Evolutionary conservation across 2,888 invertebrate genomes (phyloP).

Genomic region (Pycnomerus fuliginosus): DNA sequence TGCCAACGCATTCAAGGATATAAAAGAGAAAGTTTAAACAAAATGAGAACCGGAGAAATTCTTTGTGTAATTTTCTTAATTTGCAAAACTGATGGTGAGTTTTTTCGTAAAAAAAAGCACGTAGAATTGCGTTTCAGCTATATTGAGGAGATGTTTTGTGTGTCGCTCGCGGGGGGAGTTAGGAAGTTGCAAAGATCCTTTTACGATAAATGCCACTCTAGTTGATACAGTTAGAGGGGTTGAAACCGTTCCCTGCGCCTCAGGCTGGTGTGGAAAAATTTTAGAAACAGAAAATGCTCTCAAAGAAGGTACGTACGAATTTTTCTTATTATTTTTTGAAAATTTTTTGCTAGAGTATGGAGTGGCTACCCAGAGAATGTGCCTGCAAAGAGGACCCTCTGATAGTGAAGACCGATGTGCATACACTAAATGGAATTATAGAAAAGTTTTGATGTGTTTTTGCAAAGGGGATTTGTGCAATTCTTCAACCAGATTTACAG

Average conservation of each 20-base stretch:
- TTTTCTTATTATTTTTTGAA: no score
- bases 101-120: no score
- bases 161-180: slow-evolving; percentile 86
- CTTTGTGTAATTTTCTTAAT: no score
- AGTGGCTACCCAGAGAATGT: slow-evolving; percentile 82
- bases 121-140: slow-evolving; percentile 59
- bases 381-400: slow-evolving; percentile 82
- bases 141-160: slow-evolving; percentile 73
- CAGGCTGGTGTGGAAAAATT: slow-evolving; percentile 92
- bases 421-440: slow-evolving; percentile 78
- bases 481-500: slow-evolving; percentile 30
- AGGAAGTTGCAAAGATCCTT: slow-evolving; percentile 87
- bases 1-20: no score
- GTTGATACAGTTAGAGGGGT: slow-evolving; percentile 71
- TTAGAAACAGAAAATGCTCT: slow-evolving; percentile 77
- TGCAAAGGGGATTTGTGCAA: slow-evolving; percentile 90
- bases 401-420: slow-evolving; percentile 89
- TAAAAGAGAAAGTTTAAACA: no score
- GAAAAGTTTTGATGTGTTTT: slow-evolving; percentile 87
- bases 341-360: slow-evolving; percentile 91
- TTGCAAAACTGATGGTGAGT: not conserved
- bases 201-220: slow-evolving; percentile 75
- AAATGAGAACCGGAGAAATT: no score
- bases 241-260: slow-evolving; percentile 77
- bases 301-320: slow-evolving; percentile 77